These are phyloP conservation scores for Noctilio leporinus DNA, from an alignment of 2,113 vertebrate genomes.

Conservation along the genomic window DNA sequence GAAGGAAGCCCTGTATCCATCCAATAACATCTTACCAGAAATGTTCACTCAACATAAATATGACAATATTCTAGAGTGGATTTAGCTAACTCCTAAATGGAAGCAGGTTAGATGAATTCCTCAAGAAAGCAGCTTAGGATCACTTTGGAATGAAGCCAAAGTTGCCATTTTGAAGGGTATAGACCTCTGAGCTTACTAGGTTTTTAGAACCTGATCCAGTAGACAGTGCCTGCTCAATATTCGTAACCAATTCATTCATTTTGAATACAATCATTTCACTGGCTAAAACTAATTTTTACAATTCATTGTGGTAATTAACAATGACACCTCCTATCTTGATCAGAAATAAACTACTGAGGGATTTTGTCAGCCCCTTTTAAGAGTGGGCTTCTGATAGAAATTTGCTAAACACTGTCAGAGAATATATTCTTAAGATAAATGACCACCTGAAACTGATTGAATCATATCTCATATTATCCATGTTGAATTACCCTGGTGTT, in stretches of 20 bases:
- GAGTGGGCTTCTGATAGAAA: neutral
- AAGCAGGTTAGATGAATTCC: neutral
- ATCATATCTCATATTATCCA: neutral
- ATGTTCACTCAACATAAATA: neutral
- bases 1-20: neutral
- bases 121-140: neutral
- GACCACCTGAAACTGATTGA: neutral
- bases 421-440: neutral
- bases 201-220: neutral
- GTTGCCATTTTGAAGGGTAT: neutral
- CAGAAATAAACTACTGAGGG: neutral
- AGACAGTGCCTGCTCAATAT: neutral
- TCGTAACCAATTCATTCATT: neutral
- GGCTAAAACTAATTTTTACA: conserved; percentile 8
- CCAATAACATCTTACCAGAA: neutral
- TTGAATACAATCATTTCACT: conserved; percentile 4
- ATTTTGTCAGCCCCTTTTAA: neutral
- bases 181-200: neutral
- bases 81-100: conserved; percentile 2
- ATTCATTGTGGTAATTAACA: neutral
- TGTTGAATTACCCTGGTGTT: neutral
- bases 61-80: neutral
- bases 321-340: neutral
- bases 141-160: conserved; percentile 18
- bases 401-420: neutral